Evolutionary conservation across 2,888 invertebrate species (phyloP).

Genomic region (Fragum whitleyi): DNA sequence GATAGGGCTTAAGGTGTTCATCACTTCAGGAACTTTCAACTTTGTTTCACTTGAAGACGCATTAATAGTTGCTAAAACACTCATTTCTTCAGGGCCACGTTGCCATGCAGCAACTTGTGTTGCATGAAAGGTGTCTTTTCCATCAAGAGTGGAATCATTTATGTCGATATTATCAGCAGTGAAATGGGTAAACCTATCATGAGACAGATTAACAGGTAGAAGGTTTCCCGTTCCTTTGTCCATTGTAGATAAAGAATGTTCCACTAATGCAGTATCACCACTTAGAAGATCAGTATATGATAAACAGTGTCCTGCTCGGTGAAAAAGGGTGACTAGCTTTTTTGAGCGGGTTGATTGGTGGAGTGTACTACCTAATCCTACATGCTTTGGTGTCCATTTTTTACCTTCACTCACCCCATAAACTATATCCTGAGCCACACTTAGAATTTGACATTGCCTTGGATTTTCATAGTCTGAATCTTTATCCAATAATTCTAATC

Average conservation of each 20-base stretch:
- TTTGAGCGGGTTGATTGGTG: background rate
- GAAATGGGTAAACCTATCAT: background rate
- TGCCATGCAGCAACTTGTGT: background rate
- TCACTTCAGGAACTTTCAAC: background rate
- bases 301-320: background rate
- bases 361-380: background rate
- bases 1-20: conserved; percentile 6
- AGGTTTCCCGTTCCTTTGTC: background rate
- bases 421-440: background rate
- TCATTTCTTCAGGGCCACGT: background rate
- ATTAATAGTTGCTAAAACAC: too few relatives aligned
- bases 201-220: background rate
- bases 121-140: background rate
- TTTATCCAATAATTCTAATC: background rate
- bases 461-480: background rate
- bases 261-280: background rate
- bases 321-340: background rate
- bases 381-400: background rate
- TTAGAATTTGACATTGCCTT: background rate
- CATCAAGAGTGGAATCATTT: background rate
- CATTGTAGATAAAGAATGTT: background rate
- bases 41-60: conserved; percentile 5
- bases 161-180: background rate
- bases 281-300: background rate
- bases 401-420: background rate